Percentiles rank a stretch among this genome's conserved stretches.
phyloP scores from a whole-genome alignment of 2,113 vertebrate species.

The Microtus pennsylvanicus region DNA sequence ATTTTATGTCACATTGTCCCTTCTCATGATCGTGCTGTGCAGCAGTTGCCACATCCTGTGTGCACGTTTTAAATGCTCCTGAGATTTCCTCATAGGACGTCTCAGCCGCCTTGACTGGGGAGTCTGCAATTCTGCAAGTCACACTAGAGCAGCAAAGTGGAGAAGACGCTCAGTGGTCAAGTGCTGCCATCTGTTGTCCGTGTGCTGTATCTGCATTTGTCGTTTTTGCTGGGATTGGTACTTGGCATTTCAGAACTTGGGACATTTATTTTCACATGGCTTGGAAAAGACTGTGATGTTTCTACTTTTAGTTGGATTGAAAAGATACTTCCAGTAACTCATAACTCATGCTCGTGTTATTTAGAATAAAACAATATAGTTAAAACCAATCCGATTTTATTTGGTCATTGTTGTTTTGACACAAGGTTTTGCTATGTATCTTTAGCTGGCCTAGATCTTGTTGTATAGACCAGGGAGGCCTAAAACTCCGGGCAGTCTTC shows the following conservation, averaged over 20 bases:
- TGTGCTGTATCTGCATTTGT: background rate
- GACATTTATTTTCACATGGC: background rate
- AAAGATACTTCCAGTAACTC: constrained; percentile 27
- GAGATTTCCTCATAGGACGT: background rate
- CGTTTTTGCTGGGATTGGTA: background rate
- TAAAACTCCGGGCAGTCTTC: background rate
- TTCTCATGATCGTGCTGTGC: background rate
- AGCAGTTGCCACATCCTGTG: background rate
- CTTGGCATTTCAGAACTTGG: background rate
- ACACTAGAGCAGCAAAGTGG: background rate
- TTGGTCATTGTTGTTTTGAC: background rate
- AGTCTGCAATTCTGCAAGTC: background rate
- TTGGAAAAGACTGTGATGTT: constrained; percentile 19
- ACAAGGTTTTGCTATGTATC: background rate
- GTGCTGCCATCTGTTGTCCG: constrained; percentile 76
- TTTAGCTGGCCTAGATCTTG: background rate
- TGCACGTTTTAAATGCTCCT: background rate
- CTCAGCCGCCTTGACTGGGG: background rate
- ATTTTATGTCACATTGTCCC: background rate
- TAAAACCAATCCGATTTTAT: background rate
- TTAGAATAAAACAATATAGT: constrained; percentile 11
- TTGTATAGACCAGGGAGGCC: background rate
- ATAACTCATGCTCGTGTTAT: background rate
- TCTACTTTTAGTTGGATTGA: constrained; percentile 20
- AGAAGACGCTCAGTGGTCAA: constrained; percentile 25